Conservation (phyloP, 2,797 vertebrate genomes). For the Phoebastria nigripes region DNA sequence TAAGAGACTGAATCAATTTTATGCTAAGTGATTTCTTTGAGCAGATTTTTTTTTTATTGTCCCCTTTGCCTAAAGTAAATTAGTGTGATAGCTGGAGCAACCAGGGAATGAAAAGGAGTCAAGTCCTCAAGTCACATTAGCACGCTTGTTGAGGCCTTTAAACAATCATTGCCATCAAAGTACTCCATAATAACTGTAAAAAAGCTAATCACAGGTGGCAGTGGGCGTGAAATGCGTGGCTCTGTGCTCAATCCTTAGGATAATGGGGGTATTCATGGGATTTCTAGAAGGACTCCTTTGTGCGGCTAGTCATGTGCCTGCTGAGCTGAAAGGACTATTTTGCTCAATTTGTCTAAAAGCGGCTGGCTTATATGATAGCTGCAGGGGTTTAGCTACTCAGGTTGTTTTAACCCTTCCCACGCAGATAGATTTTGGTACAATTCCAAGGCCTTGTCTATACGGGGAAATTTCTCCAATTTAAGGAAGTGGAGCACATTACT, state of each 20-base stretch:
- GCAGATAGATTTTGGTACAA: slow-evolving; percentile 2
- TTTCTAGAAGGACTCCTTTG: slow-evolving; percentile 78
- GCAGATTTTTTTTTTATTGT: slow-evolving; percentile 37
- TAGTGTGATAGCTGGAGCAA: slow-evolving; percentile 68
- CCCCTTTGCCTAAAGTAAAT: slow-evolving; percentile 71
- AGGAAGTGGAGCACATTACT: accelerated
- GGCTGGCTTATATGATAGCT: slow-evolving; percentile 81
- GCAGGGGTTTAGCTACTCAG: slow-evolving; percentile 78
- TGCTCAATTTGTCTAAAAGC: slow-evolving; percentile 85
- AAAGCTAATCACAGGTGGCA: slow-evolving; percentile 84
- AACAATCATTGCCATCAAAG: slow-evolving; percentile 78
- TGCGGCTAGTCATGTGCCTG: slow-evolving; percentile 75
- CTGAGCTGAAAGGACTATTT: slow-evolving; percentile 80
- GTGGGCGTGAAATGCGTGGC: slow-evolving; percentile 78
- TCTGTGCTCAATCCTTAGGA: slow-evolving; percentile 71
- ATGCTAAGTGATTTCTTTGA: slow-evolving; percentile 55
- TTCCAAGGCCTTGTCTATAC: neutral
- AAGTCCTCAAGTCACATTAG: slow-evolving; percentile 77
- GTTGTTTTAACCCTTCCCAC: slow-evolving; percentile 77
- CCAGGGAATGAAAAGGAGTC: slow-evolving; percentile 59
- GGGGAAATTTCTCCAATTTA: neutral
- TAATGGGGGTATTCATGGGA: slow-evolving; percentile 80
- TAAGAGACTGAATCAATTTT: slow-evolving; percentile 51
- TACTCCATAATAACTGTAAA: slow-evolving; percentile 77
- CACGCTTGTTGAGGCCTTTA: slow-evolving; percentile 72